Percentiles rank a stretch among this genome's conserved stretches.
Evolutionary conservation across 2,888 invertebrate genomes (phyloP).

Genomic region (Stenurella melanura): DNA sequence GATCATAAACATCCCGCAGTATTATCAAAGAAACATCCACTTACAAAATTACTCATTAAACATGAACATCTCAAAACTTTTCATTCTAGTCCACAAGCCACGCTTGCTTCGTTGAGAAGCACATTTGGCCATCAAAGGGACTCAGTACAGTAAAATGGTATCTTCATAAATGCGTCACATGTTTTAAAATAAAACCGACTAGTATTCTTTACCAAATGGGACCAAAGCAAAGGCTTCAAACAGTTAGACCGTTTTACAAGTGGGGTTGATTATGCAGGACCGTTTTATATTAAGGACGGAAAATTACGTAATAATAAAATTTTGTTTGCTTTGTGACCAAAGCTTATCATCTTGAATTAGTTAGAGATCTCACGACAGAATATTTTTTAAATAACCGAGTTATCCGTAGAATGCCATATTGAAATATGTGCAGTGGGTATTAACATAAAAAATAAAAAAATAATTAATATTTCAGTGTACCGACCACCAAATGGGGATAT

Average conservation of each 20-base stretch:
- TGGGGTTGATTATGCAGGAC: slow-evolving; percentile 53
- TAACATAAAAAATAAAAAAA: no score
- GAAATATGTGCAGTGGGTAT: no score
- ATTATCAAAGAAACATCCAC: slow-evolving; percentile 40
- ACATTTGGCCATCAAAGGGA: slow-evolving; percentile 47
- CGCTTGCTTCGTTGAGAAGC: slow-evolving; percentile 46
- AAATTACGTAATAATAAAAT: no score
- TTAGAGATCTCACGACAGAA: no score
- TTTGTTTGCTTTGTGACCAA: no score
- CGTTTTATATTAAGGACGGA: slow-evolving; percentile 40
- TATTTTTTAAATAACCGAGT: no score
- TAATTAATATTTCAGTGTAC: no score
- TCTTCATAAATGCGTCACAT: slow-evolving; percentile 44
- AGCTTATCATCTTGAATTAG: no score
- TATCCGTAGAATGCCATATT: no score
- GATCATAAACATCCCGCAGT: no score
- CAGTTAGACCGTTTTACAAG: slow-evolving; percentile 47
- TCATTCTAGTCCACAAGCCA: slow-evolving; percentile 41
- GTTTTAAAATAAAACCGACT: slow-evolving; percentile 45
- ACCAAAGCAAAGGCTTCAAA: slow-evolving; percentile 44
- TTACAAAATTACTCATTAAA: slow-evolving; percentile 46
- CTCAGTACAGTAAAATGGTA: slow-evolving; percentile 38
- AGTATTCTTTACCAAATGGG: slow-evolving; percentile 46
- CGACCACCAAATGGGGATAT: no score
- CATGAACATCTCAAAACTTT: slow-evolving; percentile 36